Evolutionary conservation across 2,888 invertebrate species (phyloP), one percentile per base, ranked within the genome.

Genomic region (Drosophila testacea): DNA sequence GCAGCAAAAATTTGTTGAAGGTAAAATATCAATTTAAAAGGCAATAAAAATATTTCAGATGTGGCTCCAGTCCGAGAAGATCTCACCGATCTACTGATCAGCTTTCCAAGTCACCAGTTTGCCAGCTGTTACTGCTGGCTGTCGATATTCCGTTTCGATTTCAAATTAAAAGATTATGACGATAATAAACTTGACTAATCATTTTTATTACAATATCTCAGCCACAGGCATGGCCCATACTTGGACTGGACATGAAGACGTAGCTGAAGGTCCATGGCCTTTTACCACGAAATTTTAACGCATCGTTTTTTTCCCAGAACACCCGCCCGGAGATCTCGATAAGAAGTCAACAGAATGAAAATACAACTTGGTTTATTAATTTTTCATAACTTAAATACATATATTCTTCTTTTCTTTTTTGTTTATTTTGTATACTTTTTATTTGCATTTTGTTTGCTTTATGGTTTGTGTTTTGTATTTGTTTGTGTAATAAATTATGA

Each of bases 181-280:
- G 85, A 86, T 86, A 86, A 82, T 87, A 85, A 88, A 85, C 79
- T 89, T 88, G 89, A 88, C 89, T 88, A 89, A 86, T 89, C 85
- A 86, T 86, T 88, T 86, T 88, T 88, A 86, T 89, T 86, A 87
- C 80, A 85, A 68, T 55, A 79, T 66, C 57, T 70, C 39, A 60
- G 59, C 46, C 42, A 63, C 50, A 56, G 34, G 54, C 48, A 52
- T 67, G 67, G 73, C 41, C 63, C 69, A 79, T 62, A 54, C 63
- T 71, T 54, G 61, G 34, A 56, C 41, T 51, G 22, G 13, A 55
- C 41, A 34, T 44, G 48, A 34, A 38, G 34, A 9, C 34, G 42
- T 16, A 52, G 30, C 61, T 59, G 57, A 48, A 38, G 65, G 65
- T 79, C 60, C 79, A 75, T 68, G 64, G 77, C 73, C 66, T 68